Evolutionary conservation across 1,140 invertebrate genomes (phyloP).

Genomic region (Bombus waltoni): DNA sequence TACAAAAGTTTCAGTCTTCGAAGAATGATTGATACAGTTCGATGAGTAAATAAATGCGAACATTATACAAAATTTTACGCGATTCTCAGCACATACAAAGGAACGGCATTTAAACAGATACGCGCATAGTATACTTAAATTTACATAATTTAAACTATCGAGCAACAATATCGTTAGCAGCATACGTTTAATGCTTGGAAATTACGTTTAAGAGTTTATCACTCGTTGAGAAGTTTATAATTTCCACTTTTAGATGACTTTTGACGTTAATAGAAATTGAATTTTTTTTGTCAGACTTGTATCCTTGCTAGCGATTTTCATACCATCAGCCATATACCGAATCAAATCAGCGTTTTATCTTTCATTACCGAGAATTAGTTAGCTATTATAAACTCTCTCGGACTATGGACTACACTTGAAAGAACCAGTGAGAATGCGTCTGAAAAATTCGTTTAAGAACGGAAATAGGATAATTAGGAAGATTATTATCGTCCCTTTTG

Average conservation of each 20-base stretch:
- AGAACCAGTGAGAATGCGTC: neutral
- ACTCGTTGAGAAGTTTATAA: too few species aligned
- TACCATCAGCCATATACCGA: too few species aligned
- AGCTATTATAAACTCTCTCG: neutral
- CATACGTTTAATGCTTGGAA: neutral
- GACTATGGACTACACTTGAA: neutral
- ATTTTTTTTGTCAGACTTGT: neutral
- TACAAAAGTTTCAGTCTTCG: conserved; percentile 56
- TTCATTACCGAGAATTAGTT: neutral
- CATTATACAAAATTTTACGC: neutral
- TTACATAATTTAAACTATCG: neutral
- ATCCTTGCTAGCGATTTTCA: neutral
- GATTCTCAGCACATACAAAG: neutral
- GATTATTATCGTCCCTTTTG: neutral
- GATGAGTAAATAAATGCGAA: neutral
- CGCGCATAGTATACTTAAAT: neutral
- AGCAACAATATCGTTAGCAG: too few species aligned
- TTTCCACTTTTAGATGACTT: too few species aligned
- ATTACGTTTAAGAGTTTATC: neutral
- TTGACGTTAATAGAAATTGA: neutral
- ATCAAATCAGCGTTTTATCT: neutral
- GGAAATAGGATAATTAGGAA: neutral
- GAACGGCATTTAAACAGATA: neutral
- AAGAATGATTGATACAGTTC: neutral
- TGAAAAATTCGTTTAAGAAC: neutral